Evolutionary conservation across 2,797 vertebrate species (phyloP), one percentile per base, ranked within the genome.

Genomic region (Knipowitschia caucasica): DNA sequence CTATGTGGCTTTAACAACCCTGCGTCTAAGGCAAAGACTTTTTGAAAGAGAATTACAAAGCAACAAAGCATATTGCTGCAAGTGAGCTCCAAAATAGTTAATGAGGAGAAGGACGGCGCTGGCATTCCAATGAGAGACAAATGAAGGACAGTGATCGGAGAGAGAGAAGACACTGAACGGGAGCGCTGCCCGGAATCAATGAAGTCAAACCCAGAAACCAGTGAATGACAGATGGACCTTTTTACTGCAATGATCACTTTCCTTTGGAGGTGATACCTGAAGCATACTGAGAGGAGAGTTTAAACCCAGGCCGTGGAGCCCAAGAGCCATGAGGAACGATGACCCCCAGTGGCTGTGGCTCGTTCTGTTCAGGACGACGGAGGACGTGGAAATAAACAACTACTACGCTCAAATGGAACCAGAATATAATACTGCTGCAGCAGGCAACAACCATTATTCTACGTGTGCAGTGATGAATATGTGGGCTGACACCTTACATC

Each of bases 341-440:
- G 85, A 87, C 85, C 82, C 65, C 85, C 79, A 84, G 85, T 86
- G 85, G 85, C 62, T 73, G 71, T 26, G 42, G 42, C 23, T 15
- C 26, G 44, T 44, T 54, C 12, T 33, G 70, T 58, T 62, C 50
- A 31, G 14, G 57, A 24, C n/a, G 43, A n/a, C n/a, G n/a, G n/a
- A n/a, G n/a, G n/a, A n/a, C 30, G 15, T 18, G n/a, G 4, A 11
- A 18, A 6, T 7, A 29, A 23, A 29, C 25, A 44, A 25, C 30
- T 21, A 27, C 24, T 33, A 49, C 18, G 8, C 34, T 23, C 12
- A 23, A 10, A 49, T 49, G 29, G 6, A 49, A 14, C 17, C 29
- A 21, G 18, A 33, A 49, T 23, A 23, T 12, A 33, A 33, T 49
- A 40, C 20, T 11, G 38, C 46, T 33, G 46, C 26, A 49, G 29